These are phyloP conservation scores for Chascanopsetta lugubris DNA, from an alignment of 2,113 vertebrate species.

Conservation along the genomic window DNA sequence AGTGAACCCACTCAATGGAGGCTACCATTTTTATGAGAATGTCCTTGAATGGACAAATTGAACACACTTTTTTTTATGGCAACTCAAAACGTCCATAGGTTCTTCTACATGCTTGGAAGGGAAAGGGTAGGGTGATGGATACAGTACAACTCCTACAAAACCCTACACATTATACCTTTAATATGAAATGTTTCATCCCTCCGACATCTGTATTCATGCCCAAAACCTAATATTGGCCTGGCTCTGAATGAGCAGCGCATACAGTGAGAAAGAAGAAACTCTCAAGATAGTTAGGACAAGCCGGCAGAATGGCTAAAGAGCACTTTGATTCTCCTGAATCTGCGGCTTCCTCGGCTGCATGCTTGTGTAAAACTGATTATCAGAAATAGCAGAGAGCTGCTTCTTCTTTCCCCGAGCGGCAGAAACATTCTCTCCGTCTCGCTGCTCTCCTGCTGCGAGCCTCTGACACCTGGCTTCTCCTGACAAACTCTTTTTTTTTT, in stretches of 20 bases:
- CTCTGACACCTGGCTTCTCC: constrained; percentile 13
- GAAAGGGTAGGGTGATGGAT: too few relatives aligned
- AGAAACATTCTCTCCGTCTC: constrained; percentile 9
- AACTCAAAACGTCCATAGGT: too few relatives aligned
- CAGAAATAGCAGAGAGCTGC: constrained; percentile 3
- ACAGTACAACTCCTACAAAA: too few relatives aligned
- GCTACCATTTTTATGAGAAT: too few relatives aligned
- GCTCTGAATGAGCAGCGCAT: not conserved
- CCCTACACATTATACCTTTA: too few relatives aligned
- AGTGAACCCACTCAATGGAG: too few relatives aligned
- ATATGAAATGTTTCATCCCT: too few relatives aligned
- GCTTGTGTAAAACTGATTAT: constrained; percentile 43
- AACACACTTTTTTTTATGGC: too few relatives aligned
- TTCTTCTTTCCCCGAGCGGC: not conserved
- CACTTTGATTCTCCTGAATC: constrained; percentile 53
- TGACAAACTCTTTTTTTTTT: constrained; percentile 17
- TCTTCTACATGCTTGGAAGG: too few relatives aligned
- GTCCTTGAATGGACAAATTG: too few relatives aligned
- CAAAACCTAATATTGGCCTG: too few relatives aligned
- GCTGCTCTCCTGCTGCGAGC: constrained; percentile 20
- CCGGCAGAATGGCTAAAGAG: constrained; percentile 36
- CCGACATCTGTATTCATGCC: too few relatives aligned
- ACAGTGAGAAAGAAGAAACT: not conserved
- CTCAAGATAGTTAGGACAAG: constrained; percentile 6
- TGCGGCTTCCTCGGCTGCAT: constrained; percentile 22